Conservation (phyloP, 1,140 invertebrate species). For the Tenebrio molitor region DNA sequence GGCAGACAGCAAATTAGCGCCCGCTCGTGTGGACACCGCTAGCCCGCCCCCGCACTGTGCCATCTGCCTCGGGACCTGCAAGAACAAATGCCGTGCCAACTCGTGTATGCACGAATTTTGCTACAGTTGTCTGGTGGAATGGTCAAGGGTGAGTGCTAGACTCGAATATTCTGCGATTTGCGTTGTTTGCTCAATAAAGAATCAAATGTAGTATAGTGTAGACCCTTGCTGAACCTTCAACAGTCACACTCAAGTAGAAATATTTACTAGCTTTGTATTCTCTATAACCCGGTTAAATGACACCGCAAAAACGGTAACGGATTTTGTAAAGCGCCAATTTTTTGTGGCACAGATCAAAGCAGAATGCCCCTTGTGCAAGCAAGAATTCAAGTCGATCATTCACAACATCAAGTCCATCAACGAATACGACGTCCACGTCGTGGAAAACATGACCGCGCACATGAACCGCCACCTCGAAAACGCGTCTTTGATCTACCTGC, state of each 20-base stretch:
- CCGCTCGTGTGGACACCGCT: constrained; percentile 64
- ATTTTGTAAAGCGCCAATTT: too few species aligned
- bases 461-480: constrained; percentile 51
- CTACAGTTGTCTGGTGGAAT: constrained; percentile 91
- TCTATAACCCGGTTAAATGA: too few species aligned
- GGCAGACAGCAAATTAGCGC: constrained; percentile 56
- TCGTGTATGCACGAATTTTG: constrained; percentile 95
- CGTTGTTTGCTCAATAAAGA: not conserved
- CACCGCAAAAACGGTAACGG: too few species aligned
- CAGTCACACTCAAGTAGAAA: too few species aligned
- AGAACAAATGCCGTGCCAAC: constrained; percentile 92
- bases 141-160: constrained; percentile 84
- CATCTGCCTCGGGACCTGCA: constrained; percentile 89
- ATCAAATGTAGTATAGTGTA: too few species aligned
- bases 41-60: constrained; percentile 90
- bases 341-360: constrained; percentile 91
- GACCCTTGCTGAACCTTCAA: too few species aligned
- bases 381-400: constrained; percentile 90
- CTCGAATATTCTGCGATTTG: not conserved
- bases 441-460: constrained; percentile 52
- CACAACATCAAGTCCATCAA: constrained; percentile 90
- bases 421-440: constrained; percentile 87
- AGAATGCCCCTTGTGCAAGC: constrained; percentile 95
- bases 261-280: too few species aligned
- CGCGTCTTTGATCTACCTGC: constrained; percentile 57